Conservation (phyloP, 2,888 invertebrate species). For the Cyaniris semiargus region DNA sequence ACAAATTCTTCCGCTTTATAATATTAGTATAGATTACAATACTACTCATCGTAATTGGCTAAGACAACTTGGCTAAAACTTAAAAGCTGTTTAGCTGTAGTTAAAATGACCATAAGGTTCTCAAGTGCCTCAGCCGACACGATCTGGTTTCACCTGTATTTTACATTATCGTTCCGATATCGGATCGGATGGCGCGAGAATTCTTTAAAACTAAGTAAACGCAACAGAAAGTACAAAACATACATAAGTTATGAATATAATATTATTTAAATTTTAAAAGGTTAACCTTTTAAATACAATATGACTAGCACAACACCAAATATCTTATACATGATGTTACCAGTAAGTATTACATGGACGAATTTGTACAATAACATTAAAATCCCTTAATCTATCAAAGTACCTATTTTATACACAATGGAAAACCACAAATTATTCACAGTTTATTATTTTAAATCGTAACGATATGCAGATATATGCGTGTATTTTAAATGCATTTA, state of each 20-base stretch:
- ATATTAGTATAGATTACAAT: too few species aligned
- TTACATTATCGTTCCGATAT: not conserved
- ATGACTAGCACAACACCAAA: constrained; percentile 33
- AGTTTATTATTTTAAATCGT: not conserved
- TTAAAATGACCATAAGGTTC: not conserved
- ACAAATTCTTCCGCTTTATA: too few species aligned
- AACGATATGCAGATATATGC: constrained; percentile 8
- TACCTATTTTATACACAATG: not conserved
- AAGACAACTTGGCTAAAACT: too few species aligned
- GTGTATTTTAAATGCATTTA: constrained; percentile 3
- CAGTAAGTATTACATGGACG: constrained; percentile 32
- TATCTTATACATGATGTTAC: not conserved
- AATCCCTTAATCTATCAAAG: not conserved
- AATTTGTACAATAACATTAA: constrained; percentile 32
- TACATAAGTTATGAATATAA: not conserved
- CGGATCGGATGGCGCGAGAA: not conserved
- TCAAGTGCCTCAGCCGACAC: not conserved
- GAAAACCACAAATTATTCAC: constrained; percentile 3
- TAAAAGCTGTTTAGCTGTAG: too few species aligned
- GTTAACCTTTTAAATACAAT: constrained; percentile 3
- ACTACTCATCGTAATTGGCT: too few species aligned
- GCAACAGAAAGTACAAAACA: not conserved
- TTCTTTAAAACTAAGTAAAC: not conserved
- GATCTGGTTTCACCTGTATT: not conserved
- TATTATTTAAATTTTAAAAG: too few species aligned